Percentiles rank a stretch among this genome's conserved stretches.
Conservation (phyloP, 2,113 vertebrate genomes). For the Mustela lutreola region DNA sequence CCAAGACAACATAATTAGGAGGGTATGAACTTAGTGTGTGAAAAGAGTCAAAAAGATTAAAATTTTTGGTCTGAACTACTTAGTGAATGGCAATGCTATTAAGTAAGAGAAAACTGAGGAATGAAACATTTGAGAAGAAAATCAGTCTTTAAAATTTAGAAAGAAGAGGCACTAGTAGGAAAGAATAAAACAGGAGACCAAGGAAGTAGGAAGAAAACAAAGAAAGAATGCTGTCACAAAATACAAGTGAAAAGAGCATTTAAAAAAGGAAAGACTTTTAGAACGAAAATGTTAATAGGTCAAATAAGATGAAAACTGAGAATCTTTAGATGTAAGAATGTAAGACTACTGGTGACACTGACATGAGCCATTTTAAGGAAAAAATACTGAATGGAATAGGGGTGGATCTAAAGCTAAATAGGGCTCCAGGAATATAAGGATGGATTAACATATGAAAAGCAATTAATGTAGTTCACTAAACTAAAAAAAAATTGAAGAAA, state of each 20-base stretch:
- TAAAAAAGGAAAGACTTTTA: not conserved
- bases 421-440: not conserved
- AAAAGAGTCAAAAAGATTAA: slow-evolving; percentile 18
- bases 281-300: not conserved
- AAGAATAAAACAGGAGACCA: not conserved
- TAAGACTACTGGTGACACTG: not conserved
- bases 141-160: not conserved
- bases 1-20: not conserved
- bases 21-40: not conserved
- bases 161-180: not conserved
- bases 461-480: slow-evolving; percentile 3
- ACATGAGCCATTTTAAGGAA: not conserved
- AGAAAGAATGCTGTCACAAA: not conserved
- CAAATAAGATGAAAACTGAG: not conserved
- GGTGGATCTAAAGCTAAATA: not conserved
- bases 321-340: not conserved
- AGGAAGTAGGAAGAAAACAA: not conserved
- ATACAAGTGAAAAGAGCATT: not conserved
- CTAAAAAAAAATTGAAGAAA: not conserved
- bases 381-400: not conserved
- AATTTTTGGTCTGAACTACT: not conserved
- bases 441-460: not conserved
- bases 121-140: slow-evolving; percentile 25
- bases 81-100: not conserved
- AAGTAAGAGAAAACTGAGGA: not conserved